Evolutionary conservation across 2,888 invertebrate species (phyloP).

Genomic region (Eupithecia centaureata): DNA sequence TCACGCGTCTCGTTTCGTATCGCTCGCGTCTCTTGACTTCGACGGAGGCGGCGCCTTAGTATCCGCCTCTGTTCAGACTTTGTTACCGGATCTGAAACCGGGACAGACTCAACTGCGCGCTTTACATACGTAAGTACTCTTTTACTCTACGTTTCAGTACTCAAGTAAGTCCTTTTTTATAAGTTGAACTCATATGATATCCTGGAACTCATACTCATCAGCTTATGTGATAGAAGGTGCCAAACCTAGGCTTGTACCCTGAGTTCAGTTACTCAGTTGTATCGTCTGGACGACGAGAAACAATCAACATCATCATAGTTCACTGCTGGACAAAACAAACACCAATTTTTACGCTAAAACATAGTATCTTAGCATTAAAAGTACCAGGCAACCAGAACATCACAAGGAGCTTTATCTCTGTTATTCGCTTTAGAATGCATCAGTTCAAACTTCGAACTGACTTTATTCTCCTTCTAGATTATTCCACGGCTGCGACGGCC

Average conservation of each 20-base stretch:
- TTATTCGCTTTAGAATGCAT: background rate
- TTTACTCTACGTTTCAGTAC: no score
- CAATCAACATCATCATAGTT: no score
- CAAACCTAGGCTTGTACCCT: no score
- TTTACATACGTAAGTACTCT: constrained; percentile 75
- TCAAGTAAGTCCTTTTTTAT: no score
- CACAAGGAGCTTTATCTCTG: background rate
- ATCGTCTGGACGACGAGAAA: no score
- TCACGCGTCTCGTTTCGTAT: constrained; percentile 95
- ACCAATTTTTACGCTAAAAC: background rate
- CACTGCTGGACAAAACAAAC: no score
- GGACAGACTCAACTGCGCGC: constrained; percentile 79
- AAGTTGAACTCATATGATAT: no score
- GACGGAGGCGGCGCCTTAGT: constrained; percentile 96
- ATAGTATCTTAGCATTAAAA: background rate
- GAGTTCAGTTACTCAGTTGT: no score
- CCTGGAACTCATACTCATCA: no score
- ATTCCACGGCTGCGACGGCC: constrained; percentile 92
- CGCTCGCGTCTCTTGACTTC: constrained; percentile 96
- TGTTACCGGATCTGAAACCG: constrained; percentile 90
- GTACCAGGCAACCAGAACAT: background rate
- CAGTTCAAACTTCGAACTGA: background rate
- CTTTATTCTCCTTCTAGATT: constrained; percentile 78
- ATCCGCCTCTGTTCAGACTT: constrained; percentile 93
- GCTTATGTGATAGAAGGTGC: no score